These are phyloP conservation scores for Chymomyza caudatula DNA, from an alignment of 2,888 invertebrate species.

Conservation along the genomic window DNA sequence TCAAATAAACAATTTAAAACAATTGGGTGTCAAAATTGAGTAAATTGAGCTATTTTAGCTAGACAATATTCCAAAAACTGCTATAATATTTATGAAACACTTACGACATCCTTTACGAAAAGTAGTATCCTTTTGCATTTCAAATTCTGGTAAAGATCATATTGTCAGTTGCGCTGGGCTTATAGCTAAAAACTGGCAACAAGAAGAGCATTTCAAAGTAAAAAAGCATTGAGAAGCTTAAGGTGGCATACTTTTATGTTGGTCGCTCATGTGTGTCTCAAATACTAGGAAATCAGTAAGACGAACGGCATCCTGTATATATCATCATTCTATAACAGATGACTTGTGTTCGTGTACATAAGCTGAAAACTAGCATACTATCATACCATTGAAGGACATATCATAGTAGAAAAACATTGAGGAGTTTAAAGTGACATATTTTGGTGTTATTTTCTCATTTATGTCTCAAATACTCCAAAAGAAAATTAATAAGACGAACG, in stretches of 20 bases:
- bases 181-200: no score
- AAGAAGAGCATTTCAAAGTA: no score
- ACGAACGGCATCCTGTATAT: conserved; percentile 37
- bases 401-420: not conserved
- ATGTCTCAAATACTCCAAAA: conserved; percentile 33
- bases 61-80: not conserved
- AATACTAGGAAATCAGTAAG: conserved; percentile 28
- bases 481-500: conserved; percentile 4
- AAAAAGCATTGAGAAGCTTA: not conserved
- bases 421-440: conserved; percentile 34
- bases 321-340: conserved; percentile 30
- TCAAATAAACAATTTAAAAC: not conserved
- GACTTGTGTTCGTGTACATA: conserved; percentile 37
- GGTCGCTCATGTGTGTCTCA: conserved; percentile 32
- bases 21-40: not conserved
- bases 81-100: not conserved
- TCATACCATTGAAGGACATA: not conserved
- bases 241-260: no score
- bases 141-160: no score
- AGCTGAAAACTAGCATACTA: not conserved
- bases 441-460: not conserved
- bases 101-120: not conserved
- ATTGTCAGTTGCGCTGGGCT: no score
- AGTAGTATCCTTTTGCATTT: no score
- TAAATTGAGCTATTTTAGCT: not conserved